A percentile compares a stretch with the other conserved stretches of the same genome.
These are phyloP conservation scores for Erebia aethiops DNA, from an alignment of 2,888 invertebrate genomes.

Conservation along the genomic window DNA sequence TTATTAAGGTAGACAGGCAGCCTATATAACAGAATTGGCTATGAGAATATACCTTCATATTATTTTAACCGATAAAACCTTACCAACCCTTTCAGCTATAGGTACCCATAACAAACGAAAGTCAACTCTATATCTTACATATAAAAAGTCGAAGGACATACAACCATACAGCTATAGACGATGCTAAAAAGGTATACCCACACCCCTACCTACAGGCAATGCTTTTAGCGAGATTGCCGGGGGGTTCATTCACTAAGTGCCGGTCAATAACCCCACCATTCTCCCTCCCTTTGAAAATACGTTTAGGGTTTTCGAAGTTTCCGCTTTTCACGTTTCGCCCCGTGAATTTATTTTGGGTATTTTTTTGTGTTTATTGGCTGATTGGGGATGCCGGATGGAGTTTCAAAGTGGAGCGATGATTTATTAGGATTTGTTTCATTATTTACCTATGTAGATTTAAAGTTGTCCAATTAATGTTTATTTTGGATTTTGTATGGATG, in stretches of 20 bases:
- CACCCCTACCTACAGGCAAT: slow-evolving; percentile 50
- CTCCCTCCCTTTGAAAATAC: slow-evolving; percentile 52
- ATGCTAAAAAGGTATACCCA: slow-evolving; percentile 30
- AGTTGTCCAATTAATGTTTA: not conserved
- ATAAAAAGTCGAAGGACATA: slow-evolving; percentile 29
- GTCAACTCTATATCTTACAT: slow-evolving; percentile 20
- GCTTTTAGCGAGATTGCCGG: slow-evolving; percentile 70
- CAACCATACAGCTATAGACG: slow-evolving; percentile 20
- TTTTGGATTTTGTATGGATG: not conserved
- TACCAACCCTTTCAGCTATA: slow-evolving; percentile 13
- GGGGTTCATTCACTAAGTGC: slow-evolving; percentile 59
- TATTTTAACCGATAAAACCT: not conserved
- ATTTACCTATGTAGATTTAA: not conserved
- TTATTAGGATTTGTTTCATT: not conserved
- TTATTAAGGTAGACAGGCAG: too few relatives aligned
- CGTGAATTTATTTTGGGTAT: slow-evolving; percentile 25
- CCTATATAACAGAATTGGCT: not conserved
- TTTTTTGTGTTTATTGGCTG: slow-evolving; percentile 19
- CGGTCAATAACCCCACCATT: slow-evolving; percentile 59
- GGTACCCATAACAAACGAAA: slow-evolving; percentile 12
- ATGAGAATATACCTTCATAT: not conserved
- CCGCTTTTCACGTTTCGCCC: slow-evolving; percentile 34
- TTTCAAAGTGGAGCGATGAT: slow-evolving; percentile 10
- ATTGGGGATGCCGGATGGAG: slow-evolving; percentile 10
- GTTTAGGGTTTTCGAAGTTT: slow-evolving; percentile 54